phyloP scores from a whole-genome alignment of 2,797 vertebrate genomes.

The Cygnus olor region DNA sequence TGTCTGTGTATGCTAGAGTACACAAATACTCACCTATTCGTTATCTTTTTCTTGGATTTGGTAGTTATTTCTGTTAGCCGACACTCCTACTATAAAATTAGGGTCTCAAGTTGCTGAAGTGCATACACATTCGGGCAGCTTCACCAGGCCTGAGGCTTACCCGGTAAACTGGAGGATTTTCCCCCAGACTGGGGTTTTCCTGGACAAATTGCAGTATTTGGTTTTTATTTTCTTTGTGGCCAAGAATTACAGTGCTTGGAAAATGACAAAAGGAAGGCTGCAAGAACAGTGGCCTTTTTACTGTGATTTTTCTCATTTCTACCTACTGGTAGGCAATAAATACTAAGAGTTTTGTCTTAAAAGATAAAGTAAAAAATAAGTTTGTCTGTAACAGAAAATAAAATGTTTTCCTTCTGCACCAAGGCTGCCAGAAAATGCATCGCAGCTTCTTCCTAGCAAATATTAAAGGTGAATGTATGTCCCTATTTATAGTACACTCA shows the following conservation, averaged over 20 bases:
- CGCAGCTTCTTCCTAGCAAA: background rate
- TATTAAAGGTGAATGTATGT: background rate
- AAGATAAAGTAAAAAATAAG: background rate
- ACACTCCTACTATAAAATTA: background rate
- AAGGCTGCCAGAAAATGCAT: constrained; percentile 29
- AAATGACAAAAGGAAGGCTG: background rate
- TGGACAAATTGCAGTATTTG: background rate
- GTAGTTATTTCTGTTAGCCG: background rate
- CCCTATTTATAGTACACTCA: constrained; percentile 43
- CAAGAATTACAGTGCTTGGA: background rate
- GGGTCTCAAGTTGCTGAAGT: background rate
- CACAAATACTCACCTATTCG: background rate
- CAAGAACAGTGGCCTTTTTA: background rate
- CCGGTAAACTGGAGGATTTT: background rate
- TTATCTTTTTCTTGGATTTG: background rate
- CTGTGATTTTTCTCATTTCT: background rate
- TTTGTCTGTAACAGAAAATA: background rate
- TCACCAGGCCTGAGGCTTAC: background rate
- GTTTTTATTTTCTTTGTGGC: background rate
- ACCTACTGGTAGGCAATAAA: background rate
- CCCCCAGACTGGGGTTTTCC: background rate
- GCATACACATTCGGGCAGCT: fast-evolving
- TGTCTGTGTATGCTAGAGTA: background rate
- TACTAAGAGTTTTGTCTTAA: background rate
- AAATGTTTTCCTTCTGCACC: background rate